Evolutionary conservation across 2,888 invertebrate species (phyloP).

Genomic region (Monochamus alternatus): DNA sequence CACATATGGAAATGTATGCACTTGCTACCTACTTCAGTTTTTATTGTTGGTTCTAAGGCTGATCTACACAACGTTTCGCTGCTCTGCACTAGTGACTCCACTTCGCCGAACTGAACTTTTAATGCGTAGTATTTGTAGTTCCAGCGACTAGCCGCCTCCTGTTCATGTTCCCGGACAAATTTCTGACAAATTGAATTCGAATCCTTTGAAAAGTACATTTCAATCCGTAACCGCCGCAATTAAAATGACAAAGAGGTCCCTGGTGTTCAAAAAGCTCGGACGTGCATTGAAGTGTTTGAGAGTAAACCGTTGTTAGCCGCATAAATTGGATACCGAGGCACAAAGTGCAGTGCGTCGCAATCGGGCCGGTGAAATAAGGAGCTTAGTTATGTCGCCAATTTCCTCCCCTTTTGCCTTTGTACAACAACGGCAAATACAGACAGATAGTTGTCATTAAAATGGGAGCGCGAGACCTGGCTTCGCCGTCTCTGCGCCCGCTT

Average conservation of each 20-base stretch:
- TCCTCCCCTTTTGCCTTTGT: conserved; percentile 53
- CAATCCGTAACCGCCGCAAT: conserved; percentile 39
- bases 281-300: conserved; percentile 43
- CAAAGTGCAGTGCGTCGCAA: conserved; percentile 46
- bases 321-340: conserved; percentile 48
- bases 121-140: neutral
- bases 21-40: too few species aligned
- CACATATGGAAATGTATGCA: too few species aligned
- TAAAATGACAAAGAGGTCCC: conserved; percentile 41
- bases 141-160: neutral
- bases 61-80: too few species aligned
- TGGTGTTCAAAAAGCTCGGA: conserved; percentile 36
- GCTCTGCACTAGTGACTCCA: too few species aligned
- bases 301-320: conserved; percentile 47
- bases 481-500: conserved; percentile 22
- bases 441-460: conserved; percentile 48
- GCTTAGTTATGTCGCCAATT: conserved; percentile 58
- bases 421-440: conserved; percentile 47
- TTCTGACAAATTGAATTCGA: conserved; percentile 31
- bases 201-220: conserved; percentile 39
- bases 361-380: conserved; percentile 48
- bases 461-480: conserved; percentile 30
- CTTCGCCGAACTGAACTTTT: too few species aligned
- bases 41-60: too few species aligned
- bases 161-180: conserved; percentile 16